Evolutionary conservation across 2,888 invertebrate species (phyloP).

Genomic region (Phragmatobia fuliginosa): DNA sequence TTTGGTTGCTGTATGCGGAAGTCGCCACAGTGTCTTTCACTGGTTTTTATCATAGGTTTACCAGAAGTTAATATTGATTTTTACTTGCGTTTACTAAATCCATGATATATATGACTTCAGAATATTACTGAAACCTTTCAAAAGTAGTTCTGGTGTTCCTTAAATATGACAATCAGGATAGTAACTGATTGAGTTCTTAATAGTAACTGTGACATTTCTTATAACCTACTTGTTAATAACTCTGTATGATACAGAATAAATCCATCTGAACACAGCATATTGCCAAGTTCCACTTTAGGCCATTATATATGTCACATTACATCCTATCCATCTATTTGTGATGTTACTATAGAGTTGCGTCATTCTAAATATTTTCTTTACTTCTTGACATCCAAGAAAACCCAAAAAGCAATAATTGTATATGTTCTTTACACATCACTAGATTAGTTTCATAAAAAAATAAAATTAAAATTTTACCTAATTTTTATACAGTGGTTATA

Average conservation of each 20-base stretch:
- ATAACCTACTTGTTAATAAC: neutral
- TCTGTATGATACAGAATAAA: neutral
- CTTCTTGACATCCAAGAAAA: slow-evolving; percentile 22
- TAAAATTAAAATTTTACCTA: slow-evolving; percentile 26
- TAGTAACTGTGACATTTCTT: neutral
- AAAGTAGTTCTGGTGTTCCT: neutral
- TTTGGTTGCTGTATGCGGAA: too few relatives aligned
- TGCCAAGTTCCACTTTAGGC: slow-evolving; percentile 34
- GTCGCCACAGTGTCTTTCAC: neutral
- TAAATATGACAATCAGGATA: neutral
- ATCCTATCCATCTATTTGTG: slow-evolving; percentile 30
- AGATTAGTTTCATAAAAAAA: slow-evolving; percentile 30
- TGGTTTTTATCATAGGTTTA: neutral
- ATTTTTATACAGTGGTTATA: slow-evolving; percentile 31
- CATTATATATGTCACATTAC: slow-evolving; percentile 22
- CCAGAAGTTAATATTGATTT: neutral
- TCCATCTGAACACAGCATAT: neutral
- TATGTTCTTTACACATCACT: slow-evolving; percentile 25
- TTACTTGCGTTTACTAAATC: neutral
- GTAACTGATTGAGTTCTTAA: neutral
- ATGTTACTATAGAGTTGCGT: slow-evolving; percentile 39
- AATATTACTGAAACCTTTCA: neutral
- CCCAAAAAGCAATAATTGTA: slow-evolving; percentile 17
- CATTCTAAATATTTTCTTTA: slow-evolving; percentile 14
- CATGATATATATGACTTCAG: neutral